These are phyloP conservation scores for Oreochromis mossambicus DNA, from an alignment of 2,797 vertebrate species.

Conservation along the genomic window DNA sequence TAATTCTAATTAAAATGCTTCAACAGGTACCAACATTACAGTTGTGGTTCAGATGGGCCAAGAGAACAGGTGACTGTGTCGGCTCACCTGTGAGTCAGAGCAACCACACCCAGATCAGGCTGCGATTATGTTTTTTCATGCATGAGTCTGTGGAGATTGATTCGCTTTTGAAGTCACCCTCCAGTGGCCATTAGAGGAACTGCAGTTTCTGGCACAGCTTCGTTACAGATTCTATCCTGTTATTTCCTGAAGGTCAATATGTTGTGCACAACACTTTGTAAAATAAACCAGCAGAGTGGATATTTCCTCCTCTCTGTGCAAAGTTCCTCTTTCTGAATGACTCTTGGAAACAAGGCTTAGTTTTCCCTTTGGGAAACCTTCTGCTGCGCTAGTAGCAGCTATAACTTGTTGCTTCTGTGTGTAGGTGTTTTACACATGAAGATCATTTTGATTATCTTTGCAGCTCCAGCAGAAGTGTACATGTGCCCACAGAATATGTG, in stretches of 20 bases:
- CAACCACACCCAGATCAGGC: not conserved
- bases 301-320: not conserved
- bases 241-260: not conserved
- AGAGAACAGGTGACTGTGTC: not conserved
- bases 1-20: not conserved
- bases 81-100: not conserved
- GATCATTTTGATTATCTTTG: not conserved
- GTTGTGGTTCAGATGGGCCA: too few relatives aligned
- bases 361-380: not conserved
- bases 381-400: not conserved
- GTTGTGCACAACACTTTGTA: not conserved
- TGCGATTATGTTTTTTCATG: accelerated
- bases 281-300: not conserved
- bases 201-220: not conserved
- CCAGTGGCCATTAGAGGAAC: not conserved
- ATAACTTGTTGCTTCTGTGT: not conserved
- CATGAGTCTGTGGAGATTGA: too few relatives aligned
- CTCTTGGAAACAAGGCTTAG: not conserved
- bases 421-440: not conserved
- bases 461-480: not conserved
- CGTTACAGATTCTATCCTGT: not conserved
- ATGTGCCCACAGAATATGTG: not conserved
- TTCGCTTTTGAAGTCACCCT: accelerated
- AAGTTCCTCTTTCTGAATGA: not conserved
- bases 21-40: not conserved